Evolutionary conservation across 2,113 vertebrate genomes (phyloP), one percentile per base, ranked within the genome.

Genomic region (Balaeniceps rex): DNA sequence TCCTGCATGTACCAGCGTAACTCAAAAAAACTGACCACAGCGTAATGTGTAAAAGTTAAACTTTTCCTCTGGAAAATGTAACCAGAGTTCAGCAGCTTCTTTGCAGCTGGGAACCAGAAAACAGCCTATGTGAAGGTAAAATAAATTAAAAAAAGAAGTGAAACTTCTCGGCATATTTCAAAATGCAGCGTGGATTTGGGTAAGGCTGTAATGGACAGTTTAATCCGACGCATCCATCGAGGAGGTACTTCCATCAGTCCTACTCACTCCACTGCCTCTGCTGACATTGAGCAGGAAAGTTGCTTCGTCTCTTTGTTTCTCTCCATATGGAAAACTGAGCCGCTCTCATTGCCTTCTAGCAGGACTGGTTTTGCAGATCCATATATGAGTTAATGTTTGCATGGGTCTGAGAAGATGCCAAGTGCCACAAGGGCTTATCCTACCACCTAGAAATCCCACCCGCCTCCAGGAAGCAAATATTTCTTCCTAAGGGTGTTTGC

Each of bases 201-300:
- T 38, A 57, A 83, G 90, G 81, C 88, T 80, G 68, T 66, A 46
- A 61, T 1, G 63, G 76, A 21, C 34, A 18, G 11, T 40, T 91
- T 29, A n/a, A 40, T 4, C 11, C 0, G 0, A 31, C 2, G 21
- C 3, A 4, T 77, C 60, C 36, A 23, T 72, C 4, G 4, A 19
- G 25, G 82, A 47, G 55, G 8, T 78, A 42, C 68, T 84, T 25
- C 58, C 55, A 58, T 12, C 51, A 65, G 63, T 15, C 34, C 68
- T 47, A 31, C 46, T 75, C 8, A 6, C n/a, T 57, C 42, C 44
- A 7, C 57, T 86, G 79, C 64, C 57, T 40, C 69, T 57, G 80
- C 83, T 87, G 83, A 47, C 64, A 64, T 28, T 3, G 4, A 72
- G 93, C 69, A 65, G 60, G 65, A 16, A 72, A 77, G 24, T 2